Conservation (phyloP, 2,888 invertebrate species). For the Tillus elongatus region DNA sequence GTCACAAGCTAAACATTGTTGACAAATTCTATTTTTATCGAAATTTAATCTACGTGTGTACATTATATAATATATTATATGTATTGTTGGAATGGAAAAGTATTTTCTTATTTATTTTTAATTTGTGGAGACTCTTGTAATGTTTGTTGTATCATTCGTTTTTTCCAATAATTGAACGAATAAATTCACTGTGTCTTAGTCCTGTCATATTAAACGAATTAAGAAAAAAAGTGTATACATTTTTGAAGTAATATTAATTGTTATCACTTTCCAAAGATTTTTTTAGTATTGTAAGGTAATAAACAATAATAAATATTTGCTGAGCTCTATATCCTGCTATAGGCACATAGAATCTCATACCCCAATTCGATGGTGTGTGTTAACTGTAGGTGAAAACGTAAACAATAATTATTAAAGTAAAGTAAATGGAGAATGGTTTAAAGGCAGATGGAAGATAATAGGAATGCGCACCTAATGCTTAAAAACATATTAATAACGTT, state of each 20-base stretch:
- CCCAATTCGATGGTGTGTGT: constrained; percentile 13
- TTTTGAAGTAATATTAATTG: constrained; percentile 41
- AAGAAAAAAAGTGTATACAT: constrained; percentile 42
- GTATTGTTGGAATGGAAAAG: constrained; percentile 9
- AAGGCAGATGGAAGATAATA: constrained; percentile 20
- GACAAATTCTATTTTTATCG: constrained; percentile 1
- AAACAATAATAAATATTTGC: constrained; percentile 31
- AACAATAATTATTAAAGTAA: too few relatives aligned
- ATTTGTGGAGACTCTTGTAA: constrained; percentile 10
- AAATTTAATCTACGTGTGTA: not conserved
- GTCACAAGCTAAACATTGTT: not conserved
- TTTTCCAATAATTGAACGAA: constrained; percentile 30
- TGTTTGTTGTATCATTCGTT: constrained; percentile 11
- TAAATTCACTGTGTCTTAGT: constrained; percentile 45
- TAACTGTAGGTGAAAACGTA: not conserved
- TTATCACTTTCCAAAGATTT: constrained; percentile 45
- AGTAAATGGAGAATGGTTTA: not conserved
- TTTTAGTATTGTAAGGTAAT: constrained; percentile 39
- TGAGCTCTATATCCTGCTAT: constrained; percentile 37
- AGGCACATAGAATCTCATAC: constrained; percentile 26
- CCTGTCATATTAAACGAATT: constrained; percentile 45
- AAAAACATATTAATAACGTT: constrained; percentile 25
- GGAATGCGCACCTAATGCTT: constrained; percentile 24
- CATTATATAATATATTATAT: constrained; percentile 5
- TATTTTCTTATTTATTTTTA: constrained; percentile 8